Evolutionary conservation across 2,888 invertebrate genomes (phyloP).

Genomic region (Clepsis dumicolana): DNA sequence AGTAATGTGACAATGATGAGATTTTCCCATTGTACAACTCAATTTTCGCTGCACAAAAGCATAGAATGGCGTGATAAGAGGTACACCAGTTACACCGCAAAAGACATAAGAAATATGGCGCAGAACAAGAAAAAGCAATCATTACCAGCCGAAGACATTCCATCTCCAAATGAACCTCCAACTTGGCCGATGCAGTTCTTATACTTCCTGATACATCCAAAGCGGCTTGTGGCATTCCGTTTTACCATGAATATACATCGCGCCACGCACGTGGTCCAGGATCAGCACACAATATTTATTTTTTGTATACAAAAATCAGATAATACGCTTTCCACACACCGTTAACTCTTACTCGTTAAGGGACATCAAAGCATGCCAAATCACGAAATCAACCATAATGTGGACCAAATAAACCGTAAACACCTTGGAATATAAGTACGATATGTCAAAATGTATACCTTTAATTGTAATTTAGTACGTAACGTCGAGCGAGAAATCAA

Average conservation of each 20-base stretch:
- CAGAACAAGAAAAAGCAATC: neutral
- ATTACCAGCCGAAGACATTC: neutral
- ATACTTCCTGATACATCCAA: neutral
- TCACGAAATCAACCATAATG: conserved; percentile 45
- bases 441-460: conserved; percentile 61
- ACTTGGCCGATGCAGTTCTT: neutral
- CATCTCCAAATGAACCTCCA: neutral
- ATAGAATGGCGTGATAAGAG: neutral
- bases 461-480: conserved; percentile 78
- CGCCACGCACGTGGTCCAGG: neutral
- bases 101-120: neutral
- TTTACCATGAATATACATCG: conserved; percentile 3
- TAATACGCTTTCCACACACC: neutral
- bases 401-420: conserved; percentile 49
- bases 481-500: conserved; percentile 63
- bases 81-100: neutral
- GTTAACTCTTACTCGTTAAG: conserved; percentile 19
- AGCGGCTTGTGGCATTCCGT: neutral
- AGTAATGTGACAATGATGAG: neutral
- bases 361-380: conserved; percentile 48
- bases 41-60: neutral
- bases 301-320: neutral
- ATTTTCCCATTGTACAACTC: neutral
- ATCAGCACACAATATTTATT: neutral
- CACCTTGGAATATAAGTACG: conserved; percentile 55